phyloP scores from a whole-genome alignment of 2,797 vertebrate species.

The Discoglossus pictus region DNA sequence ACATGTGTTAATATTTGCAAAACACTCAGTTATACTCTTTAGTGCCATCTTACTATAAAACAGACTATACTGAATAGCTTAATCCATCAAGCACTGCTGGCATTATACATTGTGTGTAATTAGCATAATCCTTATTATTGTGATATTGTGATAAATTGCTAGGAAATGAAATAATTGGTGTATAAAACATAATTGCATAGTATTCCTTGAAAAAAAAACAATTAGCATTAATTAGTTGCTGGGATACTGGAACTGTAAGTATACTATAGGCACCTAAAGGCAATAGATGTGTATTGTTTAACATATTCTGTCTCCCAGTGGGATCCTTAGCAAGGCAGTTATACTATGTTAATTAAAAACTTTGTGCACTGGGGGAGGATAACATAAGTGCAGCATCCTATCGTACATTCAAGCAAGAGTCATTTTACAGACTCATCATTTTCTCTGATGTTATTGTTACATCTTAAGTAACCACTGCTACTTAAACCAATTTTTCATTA shows the following conservation, averaged over 20 bases:
- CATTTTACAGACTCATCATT: too few relatives aligned
- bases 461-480: too few relatives aligned
- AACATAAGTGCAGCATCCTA: not conserved
- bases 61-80: too few relatives aligned
- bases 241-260: conserved; percentile 32
- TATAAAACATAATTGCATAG: conserved; percentile 40
- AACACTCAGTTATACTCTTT: too few relatives aligned
- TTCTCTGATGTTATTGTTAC: too few relatives aligned
- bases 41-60: not conserved
- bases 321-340: conserved; percentile 34
- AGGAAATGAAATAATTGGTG: conserved; percentile 13
- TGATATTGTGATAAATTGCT: conserved; percentile 37
- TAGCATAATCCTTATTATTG: conserved; percentile 14
- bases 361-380: conserved; percentile 1
- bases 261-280: conserved; percentile 28
- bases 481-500: too few relatives aligned
- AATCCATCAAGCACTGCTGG: not conserved
- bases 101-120: not conserved
- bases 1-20: too few relatives aligned
- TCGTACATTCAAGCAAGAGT: too few relatives aligned
- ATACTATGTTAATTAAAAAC: conserved; percentile 32
- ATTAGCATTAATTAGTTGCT: conserved; percentile 44
- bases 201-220: conserved; percentile 37
- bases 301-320: conserved; percentile 30
- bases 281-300: conserved; percentile 33